Evolutionary conservation across 2,797 vertebrate species (phyloP).

Genomic region (Periophthalmus magnuspinnatus): DNA sequence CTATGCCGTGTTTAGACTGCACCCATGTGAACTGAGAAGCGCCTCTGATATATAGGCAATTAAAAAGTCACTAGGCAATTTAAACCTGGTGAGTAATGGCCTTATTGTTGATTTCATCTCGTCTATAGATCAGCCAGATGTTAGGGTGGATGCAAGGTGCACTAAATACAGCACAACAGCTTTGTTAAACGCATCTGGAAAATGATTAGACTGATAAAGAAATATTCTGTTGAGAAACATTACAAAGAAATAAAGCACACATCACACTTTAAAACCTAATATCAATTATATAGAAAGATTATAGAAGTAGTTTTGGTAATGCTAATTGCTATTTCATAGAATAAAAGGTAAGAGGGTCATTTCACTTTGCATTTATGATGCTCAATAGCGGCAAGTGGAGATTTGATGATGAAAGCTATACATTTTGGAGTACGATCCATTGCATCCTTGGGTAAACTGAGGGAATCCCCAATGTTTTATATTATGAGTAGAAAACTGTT

Average conservation of each 20-base stretch:
- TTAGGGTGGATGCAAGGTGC: conserved; percentile 29
- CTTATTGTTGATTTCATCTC: conserved; percentile 37
- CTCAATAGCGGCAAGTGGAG: neutral
- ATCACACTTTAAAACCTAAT: neutral
- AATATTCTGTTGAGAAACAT: neutral
- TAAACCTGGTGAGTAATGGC: conserved; percentile 40
- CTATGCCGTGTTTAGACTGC: conserved; percentile 47
- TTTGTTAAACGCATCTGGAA: conserved; percentile 16
- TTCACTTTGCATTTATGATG: neutral
- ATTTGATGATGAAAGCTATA: neutral
- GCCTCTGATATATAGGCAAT: conserved; percentile 48
- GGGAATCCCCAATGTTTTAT: conserved; percentile 1
- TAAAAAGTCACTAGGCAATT: conserved; percentile 48
- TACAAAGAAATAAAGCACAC: neutral
- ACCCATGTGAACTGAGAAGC: conserved; percentile 32
- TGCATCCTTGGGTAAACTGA: neutral
- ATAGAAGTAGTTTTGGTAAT: neutral
- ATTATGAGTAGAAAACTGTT: neutral
- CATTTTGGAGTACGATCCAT: neutral
- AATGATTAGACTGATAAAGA: conserved; percentile 4
- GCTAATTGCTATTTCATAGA: neutral
- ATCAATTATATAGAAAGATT: neutral
- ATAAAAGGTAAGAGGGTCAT: neutral
- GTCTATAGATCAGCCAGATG: conserved; percentile 40
- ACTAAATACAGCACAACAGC: conserved; percentile 44